Evolutionary conservation across 1,140 invertebrate species (phyloP).

Genomic region (Lycorma delicatula): DNA sequence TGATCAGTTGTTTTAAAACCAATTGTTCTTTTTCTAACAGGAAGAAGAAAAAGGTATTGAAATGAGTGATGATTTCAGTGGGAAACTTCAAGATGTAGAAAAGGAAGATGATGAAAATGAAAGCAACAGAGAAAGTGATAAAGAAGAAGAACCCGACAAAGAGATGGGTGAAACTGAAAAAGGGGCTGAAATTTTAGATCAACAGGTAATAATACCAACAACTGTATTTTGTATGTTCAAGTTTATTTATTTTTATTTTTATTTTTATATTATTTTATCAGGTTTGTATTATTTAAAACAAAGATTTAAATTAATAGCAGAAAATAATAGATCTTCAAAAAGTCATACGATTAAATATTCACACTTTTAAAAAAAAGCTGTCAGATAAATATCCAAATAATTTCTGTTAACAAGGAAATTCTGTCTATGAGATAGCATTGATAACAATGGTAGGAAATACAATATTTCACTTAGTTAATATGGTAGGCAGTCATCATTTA

Average conservation of each 20-base stretch:
- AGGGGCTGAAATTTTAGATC: constrained; percentile 64
- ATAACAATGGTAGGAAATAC: too few species aligned
- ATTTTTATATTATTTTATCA: background rate
- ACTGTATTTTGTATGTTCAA: background rate
- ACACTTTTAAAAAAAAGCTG: too few species aligned
- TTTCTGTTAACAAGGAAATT: too few species aligned
- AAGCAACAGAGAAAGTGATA: constrained; percentile 49
- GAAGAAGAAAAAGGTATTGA: constrained; percentile 92
- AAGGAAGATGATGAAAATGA: constrained; percentile 54
- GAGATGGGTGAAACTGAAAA: constrained; percentile 91
- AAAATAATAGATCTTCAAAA: too few species aligned
- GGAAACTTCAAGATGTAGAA: constrained; percentile 73
- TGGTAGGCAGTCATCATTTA: too few species aligned
- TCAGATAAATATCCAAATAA: too few species aligned
- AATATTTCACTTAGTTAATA: too few species aligned
- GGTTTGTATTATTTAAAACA: background rate
- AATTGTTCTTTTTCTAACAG: constrained; percentile 26
- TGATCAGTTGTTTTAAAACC: background rate
- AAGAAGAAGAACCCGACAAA: constrained; percentile 73
- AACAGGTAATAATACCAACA: constrained; percentile 34
- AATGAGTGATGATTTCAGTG: constrained; percentile 89
- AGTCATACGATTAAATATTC: too few species aligned
- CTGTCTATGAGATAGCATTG: too few species aligned
- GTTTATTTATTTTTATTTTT: background rate
- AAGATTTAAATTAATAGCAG: too few species aligned